Conservation (phyloP, 2,113 vertebrate species). For the Calyptomena viridis region DNA sequence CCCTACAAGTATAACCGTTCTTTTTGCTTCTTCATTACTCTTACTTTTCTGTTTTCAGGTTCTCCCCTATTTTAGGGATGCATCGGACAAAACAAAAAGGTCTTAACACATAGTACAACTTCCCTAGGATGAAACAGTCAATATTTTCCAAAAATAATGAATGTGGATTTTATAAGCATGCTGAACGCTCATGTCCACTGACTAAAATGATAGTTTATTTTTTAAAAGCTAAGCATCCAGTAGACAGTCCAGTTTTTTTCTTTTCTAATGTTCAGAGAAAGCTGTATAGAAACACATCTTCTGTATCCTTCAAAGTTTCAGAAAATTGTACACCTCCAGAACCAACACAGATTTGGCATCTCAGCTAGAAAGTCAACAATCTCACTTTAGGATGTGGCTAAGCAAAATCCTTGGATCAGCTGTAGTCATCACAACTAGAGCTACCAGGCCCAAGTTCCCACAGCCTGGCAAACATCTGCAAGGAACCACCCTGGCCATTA, state of each 20-base stretch:
- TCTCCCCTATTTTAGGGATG: not conserved
- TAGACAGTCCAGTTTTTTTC: not conserved
- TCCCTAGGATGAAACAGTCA: not conserved
- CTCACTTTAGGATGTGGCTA: not conserved
- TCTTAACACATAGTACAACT: not conserved
- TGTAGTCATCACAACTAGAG: not conserved
- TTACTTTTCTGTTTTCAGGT: not conserved
- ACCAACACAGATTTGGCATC: not conserved
- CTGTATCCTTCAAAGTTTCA: not conserved
- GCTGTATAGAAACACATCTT: not conserved
- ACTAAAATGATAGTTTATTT: not conserved
- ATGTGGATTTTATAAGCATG: not conserved
- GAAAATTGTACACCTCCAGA: not conserved
- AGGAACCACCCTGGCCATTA: not conserved
- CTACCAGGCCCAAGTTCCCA: not conserved
- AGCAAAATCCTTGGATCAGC: not conserved
- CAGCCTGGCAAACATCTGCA: not conserved
- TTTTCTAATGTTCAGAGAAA: not conserved
- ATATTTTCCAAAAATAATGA: not conserved
- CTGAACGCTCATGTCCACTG: not conserved
- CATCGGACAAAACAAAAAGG: not conserved
- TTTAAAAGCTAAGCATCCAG: not conserved
- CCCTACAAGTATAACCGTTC: not conserved
- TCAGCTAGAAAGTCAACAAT: not conserved
- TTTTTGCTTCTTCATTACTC: not conserved